Conservation (phyloP, 2,113 vertebrate genomes). For the Tauraco erythrolophus region DNA sequence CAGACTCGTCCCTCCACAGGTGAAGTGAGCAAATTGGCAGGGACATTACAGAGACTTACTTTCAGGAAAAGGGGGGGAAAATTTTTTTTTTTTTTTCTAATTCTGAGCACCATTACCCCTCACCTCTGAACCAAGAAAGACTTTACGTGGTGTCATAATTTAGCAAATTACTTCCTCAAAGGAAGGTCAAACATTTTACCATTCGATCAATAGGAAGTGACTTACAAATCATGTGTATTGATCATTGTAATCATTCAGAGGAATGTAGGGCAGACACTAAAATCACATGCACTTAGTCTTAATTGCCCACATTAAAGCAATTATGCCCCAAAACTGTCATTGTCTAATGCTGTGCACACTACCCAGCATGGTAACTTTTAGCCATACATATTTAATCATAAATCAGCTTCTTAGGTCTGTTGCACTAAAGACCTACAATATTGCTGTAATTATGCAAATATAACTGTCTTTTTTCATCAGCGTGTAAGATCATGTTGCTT, state of each 20-base stretch:
- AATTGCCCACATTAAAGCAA: constrained; percentile 94
- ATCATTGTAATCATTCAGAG: constrained; percentile 85
- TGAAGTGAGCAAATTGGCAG: background rate
- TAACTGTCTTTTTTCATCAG: constrained; percentile 22
- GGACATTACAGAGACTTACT: background rate
- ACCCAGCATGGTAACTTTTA: constrained; percentile 76
- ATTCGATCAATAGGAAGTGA: constrained; percentile 84
- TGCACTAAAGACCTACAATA: constrained; percentile 71
- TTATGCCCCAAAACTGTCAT: constrained; percentile 88
- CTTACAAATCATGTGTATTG: constrained; percentile 95
- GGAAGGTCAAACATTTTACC: constrained; percentile 88
- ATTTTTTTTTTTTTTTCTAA: background rate
- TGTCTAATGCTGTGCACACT: constrained; percentile 81
- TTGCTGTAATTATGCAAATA: constrained; percentile 76
- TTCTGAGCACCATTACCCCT: constrained; percentile 60
- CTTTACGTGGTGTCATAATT: constrained; percentile 78
- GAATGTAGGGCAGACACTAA: constrained; percentile 91
- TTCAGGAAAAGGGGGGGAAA: background rate
- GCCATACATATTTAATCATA: constrained; percentile 76
- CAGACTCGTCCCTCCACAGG: background rate
- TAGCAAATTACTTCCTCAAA: constrained; percentile 81
- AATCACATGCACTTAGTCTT: constrained; percentile 94
- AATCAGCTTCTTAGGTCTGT: constrained; percentile 78
- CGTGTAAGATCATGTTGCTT: constrained; percentile 47
- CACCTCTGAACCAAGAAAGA: constrained; percentile 72